phyloP scores from a whole-genome alignment of 2,797 vertebrate species.

The Spinus olivaceus region DNA sequence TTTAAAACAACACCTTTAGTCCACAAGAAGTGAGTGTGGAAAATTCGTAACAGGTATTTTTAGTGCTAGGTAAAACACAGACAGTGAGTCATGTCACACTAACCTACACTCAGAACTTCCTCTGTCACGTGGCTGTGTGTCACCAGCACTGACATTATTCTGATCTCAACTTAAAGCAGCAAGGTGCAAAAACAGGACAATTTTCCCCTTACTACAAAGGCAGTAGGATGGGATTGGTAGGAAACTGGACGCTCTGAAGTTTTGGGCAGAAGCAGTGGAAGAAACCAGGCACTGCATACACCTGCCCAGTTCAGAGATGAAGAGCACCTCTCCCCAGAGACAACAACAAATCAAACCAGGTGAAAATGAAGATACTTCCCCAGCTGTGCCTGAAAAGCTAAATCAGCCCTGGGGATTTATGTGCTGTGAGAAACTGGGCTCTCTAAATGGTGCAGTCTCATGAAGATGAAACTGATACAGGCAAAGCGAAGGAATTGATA shows the following conservation, averaged over 20 bases:
- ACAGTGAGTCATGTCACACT: not conserved
- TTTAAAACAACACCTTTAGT: not conserved
- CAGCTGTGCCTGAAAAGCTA: not conserved
- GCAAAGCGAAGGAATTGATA: not conserved
- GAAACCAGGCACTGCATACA: not conserved
- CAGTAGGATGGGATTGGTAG: not conserved
- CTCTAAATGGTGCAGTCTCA: not conserved
- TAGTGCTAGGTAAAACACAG: not conserved
- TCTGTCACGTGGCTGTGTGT: not conserved
- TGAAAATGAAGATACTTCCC: not conserved
- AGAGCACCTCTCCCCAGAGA: not conserved
- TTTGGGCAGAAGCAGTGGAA: not conserved
- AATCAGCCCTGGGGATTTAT: not conserved
- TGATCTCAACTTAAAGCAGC: not conserved
- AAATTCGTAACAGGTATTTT: constrained; percentile 3
- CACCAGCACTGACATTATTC: not conserved
- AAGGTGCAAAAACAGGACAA: not conserved
- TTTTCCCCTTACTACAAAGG: not conserved
- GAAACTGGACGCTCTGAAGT: not conserved
- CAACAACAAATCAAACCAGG: not conserved
- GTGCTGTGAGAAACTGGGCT: not conserved
- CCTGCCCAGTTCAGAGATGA: not conserved
- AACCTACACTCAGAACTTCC: constrained; percentile 33
- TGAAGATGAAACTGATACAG: not conserved
- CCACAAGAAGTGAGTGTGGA: not conserved